phyloP scores from a whole-genome alignment of 2,113 vertebrate species.

The Sisor rabdophorus region DNA sequence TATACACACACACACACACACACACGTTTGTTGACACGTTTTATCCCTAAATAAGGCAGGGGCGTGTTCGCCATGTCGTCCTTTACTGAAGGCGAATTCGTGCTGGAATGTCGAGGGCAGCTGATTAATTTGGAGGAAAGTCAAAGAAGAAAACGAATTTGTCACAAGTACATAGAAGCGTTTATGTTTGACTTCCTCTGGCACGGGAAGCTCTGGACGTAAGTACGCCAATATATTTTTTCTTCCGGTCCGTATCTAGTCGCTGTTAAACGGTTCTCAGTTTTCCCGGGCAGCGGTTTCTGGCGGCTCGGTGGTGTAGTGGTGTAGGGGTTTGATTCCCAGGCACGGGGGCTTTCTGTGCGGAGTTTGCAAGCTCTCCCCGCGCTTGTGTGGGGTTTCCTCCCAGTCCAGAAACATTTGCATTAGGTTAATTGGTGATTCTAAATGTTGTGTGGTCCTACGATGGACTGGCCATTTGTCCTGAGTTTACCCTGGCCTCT shows the following conservation, averaged over 20 bases:
- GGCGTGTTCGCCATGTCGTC: slow-evolving; percentile 3
- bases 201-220: slow-evolving; percentile 3
- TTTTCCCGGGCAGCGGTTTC: too few species aligned
- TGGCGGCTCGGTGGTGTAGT: too few species aligned
- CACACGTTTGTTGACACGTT: background rate
- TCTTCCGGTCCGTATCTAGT: background rate
- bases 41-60: background rate
- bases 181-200: slow-evolving; percentile 11
- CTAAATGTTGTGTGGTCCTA: too few species aligned
- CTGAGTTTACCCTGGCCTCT: too few species aligned
- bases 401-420: too few species aligned
- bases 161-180: background rate
- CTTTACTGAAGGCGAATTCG: slow-evolving; percentile 6
- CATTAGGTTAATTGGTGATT: too few species aligned
- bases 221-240: background rate
- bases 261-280: background rate
- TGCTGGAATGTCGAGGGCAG: slow-evolving; percentile 1
- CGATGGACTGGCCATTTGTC: too few species aligned
- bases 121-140: background rate
- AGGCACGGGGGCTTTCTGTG: too few species aligned
- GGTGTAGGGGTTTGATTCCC: too few species aligned
- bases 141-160: background rate
- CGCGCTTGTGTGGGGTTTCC: too few species aligned
- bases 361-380: too few species aligned
- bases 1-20: too few species aligned